Percentiles rank a stretch among this genome's conserved stretches.
Conservation (phyloP, 2,797 vertebrate genomes). For the Hippopotamyrus pictus region DNA sequence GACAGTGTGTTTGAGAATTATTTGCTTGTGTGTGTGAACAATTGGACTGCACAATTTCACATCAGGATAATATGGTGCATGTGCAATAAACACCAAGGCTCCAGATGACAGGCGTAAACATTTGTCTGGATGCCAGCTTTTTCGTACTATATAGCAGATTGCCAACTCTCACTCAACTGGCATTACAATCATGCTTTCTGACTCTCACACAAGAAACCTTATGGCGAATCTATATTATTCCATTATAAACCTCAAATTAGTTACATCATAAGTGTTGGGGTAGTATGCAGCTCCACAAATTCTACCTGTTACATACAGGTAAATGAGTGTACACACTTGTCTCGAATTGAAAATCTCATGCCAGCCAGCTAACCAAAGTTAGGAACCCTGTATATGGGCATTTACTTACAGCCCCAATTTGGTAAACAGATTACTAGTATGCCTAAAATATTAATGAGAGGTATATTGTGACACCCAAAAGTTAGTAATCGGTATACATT, state of each 20-base stretch:
- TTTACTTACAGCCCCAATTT: neutral
- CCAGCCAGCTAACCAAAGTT: neutral
- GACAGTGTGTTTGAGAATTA: constrained; percentile 24
- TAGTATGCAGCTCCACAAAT: neutral
- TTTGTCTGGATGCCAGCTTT: neutral
- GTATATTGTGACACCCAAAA: neutral
- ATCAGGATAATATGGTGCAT: neutral
- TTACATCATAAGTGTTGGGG: neutral
- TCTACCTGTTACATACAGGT: neutral
- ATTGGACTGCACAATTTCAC: neutral
- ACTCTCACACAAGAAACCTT: neutral
- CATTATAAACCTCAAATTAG: neutral
- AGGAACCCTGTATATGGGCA: neutral
- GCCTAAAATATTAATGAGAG: neutral
- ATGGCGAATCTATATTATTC: neutral
- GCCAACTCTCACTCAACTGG: neutral
- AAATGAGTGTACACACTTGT: neutral
- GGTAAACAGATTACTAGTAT: neutral
- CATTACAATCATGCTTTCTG: neutral
- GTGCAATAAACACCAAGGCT: neutral
- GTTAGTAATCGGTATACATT: neutral
- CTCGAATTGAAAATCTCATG: neutral
- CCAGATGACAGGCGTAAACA: neutral
- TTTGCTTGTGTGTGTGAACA: constrained; percentile 10
- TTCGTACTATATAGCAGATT: neutral